Evolutionary conservation across 2,888 invertebrate species (phyloP).

Genomic region (Hydrotaea diabolus): DNA sequence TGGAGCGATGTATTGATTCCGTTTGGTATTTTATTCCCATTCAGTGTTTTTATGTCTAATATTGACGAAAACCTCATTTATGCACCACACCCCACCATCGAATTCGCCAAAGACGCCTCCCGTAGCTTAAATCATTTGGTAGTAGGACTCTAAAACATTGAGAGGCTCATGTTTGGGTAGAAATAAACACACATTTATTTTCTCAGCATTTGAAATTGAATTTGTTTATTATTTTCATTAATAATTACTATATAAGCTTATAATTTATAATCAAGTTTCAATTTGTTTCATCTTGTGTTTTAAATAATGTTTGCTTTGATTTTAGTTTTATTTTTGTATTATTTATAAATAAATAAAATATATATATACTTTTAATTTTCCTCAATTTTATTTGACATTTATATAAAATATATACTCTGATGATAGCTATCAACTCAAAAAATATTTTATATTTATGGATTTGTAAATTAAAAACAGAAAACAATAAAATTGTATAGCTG

Average conservation of each 20-base stretch:
- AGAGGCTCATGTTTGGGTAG: too few relatives aligned
- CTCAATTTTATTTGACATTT: conserved; percentile 30
- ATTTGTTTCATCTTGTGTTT: conserved; percentile 25
- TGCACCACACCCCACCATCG: too few relatives aligned
- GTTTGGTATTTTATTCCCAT: too few relatives aligned
- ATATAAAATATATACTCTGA: conserved; percentile 53
- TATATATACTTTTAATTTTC: too few relatives aligned
- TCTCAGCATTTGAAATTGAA: conserved; percentile 63
- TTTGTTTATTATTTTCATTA: conserved; percentile 56
- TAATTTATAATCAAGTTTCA: conserved; percentile 56
- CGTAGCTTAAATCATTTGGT: too few relatives aligned
- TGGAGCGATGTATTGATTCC: too few relatives aligned
- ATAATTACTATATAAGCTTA: conserved; percentile 64
- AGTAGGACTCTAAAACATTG: too few relatives aligned
- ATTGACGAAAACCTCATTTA: too few relatives aligned
- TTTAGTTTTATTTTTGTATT: conserved; percentile 48
- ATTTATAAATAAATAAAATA: conserved; percentile 66
- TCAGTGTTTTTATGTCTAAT: too few relatives aligned
- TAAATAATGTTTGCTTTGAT: conserved; percentile 56
- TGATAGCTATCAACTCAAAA: conserved; percentile 33
- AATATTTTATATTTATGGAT: neutral
- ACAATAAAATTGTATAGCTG: conserved; percentile 47
- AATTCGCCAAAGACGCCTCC: too few relatives aligned
- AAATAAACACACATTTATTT: conserved; percentile 12
- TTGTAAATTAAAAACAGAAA: conserved; percentile 38